Base-by-base conservation (phyloP, 37 sponge, comb jelly and placozoan species). In the Ephydatia muelleri region DNA sequence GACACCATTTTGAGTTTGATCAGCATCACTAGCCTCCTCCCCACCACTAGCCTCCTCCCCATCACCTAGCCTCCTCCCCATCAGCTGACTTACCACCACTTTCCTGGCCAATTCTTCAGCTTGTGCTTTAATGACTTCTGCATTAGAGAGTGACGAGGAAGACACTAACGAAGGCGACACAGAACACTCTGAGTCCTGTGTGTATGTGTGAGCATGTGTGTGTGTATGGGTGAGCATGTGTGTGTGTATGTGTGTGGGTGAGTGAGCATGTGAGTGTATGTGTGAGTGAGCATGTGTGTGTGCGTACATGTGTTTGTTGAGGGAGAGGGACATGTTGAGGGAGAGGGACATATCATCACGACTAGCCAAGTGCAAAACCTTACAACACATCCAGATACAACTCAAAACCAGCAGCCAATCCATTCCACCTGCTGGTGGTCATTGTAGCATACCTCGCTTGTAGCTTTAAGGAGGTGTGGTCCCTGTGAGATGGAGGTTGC, bases 61-160 rank as follows among this genome's bases (percentile, higher is more conserved):
- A n/a, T n/a, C n/a, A n/a, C n/a, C n/a, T n/a, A n/a, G n/a, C n/a
- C n/a, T n/a, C n/a, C n/a, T 6, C 43, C 43, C 6, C 57, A 57
- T 14, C 19, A 14, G 19, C 57, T 19, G 57, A 21, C 57, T 57
- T 14, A 57, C 57, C 38, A 88, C 89, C 84, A 88, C 89, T 83
- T 78, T 88, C 73, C 89, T 88, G 31, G 89, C 89, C 32, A 88
- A 84, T 57, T 88, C 89, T 33, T 83, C 84, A 30, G 89, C 84
- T 32, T 57, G 57, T 57, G 57, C 57, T 21, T 57, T 57, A 14
- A 57, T 14, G 16, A 21, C 16, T 1, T 57, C 57, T 57, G 57
- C 57, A 57, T 21, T 57, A 14, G 57, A 57, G 57, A 14, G 12
- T 14, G 57, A 16, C 19, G 57, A 16, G 19, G 57, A 57, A 43